Base-by-base conservation (phyloP, 2,113 vertebrate genomes). In the Aegithalos caudatus region DNA sequence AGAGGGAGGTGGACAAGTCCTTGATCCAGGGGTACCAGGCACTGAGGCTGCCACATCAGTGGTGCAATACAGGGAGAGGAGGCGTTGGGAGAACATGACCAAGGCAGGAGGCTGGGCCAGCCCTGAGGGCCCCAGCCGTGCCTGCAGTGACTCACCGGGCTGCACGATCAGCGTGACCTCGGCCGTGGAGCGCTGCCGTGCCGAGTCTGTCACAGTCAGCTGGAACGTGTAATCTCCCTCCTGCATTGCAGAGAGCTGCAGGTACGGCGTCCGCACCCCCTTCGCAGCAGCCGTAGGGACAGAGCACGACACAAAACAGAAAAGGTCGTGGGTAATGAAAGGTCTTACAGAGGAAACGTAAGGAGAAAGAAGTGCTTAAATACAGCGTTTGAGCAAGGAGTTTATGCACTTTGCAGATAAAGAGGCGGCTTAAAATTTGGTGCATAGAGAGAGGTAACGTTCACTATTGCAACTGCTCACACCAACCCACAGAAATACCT, bases 191-290 rank as follows among this genome's bases (percentile, higher is more conserved):
- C 93, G 97, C 81, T 98, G 98, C 48, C 93, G 95, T 0, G 92
- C 96, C 6, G 98, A 98, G 94, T 98, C 98, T 11, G 98, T 98
- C 73, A 98, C 98, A 6, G 93, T 98, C 95, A 98, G 96, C 88
- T 98, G 98, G 81, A 99, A 98, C 0, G 69, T 97, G 54, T 98
- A 99, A 73, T 97, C 95, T 58, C 98, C 98, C 61, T 98, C 98
- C 92, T 98, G 97, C 97, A 98, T 96, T 27, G 97, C 98, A 76
- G 98, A 98, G 16, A 98, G 86, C 79, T 98, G 97, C 45, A 98
- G 98, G 79, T 97, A 97, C 0, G 98, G 98, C 1, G 98, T 98
- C 48, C 92, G 96, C 27, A 97, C 93, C 40, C 97, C 98, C 98
- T 99, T 14, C 28, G 1, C 2, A 3, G 53, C 11, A 3, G 17